Conservation (phyloP, 1,140 invertebrate species). For the Caenorhabditis elegans region DNA sequence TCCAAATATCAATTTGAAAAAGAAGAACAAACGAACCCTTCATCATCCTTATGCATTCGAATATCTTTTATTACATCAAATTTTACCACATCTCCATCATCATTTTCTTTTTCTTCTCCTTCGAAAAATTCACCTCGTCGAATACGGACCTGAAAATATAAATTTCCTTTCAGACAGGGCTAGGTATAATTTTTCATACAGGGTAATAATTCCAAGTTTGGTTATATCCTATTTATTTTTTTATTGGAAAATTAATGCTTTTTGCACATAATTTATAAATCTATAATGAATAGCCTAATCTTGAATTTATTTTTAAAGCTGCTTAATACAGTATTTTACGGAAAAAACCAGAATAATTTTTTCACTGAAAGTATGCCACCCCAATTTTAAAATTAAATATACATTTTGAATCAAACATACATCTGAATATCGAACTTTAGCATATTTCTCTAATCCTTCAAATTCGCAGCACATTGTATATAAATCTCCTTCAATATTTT, state of each 20-base stretch:
- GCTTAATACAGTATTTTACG: too few relatives aligned
- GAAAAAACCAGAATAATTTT: too few relatives aligned
- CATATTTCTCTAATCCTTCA: neutral
- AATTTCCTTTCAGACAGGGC: neutral
- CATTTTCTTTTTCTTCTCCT: constrained; percentile 1
- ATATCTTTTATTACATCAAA: constrained; percentile 12
- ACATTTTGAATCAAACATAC: neutral
- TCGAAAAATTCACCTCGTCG: neutral
- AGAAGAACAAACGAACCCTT: neutral
- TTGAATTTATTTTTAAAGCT: too few relatives aligned
- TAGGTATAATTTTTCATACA: too few relatives aligned
- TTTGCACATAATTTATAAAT: too few relatives aligned
- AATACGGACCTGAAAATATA: constrained; percentile 2
- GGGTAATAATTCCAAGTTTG: too few relatives aligned
- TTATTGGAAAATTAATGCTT: too few relatives aligned
- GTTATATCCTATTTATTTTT: too few relatives aligned
- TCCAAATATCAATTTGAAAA: too few relatives aligned
- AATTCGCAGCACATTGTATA: neutral
- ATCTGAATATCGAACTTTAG: neutral
- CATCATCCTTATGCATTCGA: neutral
- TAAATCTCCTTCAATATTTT: neutral
- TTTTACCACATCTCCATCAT: neutral
- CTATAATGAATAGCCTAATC: too few relatives aligned
- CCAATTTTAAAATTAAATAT: too few relatives aligned
- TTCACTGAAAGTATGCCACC: too few relatives aligned